A percentile compares a stretch with the other conserved stretches of the same genome.
These are phyloP conservation scores for Cyprinus carpio DNA, from an alignment of 2,113 vertebrate species.

Conservation along the genomic window DNA sequence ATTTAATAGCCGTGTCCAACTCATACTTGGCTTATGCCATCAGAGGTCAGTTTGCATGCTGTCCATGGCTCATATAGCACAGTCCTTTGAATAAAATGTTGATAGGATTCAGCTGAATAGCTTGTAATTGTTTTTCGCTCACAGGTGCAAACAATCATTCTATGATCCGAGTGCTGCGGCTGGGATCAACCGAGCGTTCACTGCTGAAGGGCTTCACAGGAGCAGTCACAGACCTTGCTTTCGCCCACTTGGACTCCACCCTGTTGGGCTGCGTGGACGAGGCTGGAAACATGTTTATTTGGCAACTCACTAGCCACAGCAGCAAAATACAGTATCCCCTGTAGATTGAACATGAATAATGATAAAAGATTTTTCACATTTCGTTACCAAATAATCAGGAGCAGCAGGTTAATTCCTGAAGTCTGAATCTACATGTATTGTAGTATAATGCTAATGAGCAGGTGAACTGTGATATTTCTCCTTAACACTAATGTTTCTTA, in stretches of 20 bases:
- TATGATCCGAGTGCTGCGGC: slow-evolving; percentile 91
- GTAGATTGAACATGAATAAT: no score
- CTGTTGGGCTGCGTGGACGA: slow-evolving; percentile 94
- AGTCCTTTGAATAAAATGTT: neutral
- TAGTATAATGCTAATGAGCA: neutral
- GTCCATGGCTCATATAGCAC: neutral
- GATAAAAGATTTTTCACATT: no score
- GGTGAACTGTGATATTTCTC: slow-evolving; percentile 28
- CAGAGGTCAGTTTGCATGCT: slow-evolving; percentile 80
- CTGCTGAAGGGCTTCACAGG: slow-evolving; percentile 94
- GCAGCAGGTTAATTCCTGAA: no score
- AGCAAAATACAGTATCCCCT: slow-evolving; percentile 92
- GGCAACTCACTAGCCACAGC: slow-evolving; percentile 87
- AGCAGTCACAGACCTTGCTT: slow-evolving; percentile 91
- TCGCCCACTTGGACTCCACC: slow-evolving; percentile 94
- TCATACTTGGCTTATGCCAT: slow-evolving; percentile 95
- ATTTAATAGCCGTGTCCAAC: slow-evolving; percentile 96
- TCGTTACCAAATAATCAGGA: no score
- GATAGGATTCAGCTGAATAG: neutral
- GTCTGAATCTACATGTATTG: neutral
- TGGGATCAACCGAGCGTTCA: slow-evolving; percentile 86
- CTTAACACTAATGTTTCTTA: slow-evolving; percentile 75
- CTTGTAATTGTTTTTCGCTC: slow-evolving; percentile 37
- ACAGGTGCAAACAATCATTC: slow-evolving; percentile 90
- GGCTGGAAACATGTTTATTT: slow-evolving; percentile 93